These are phyloP conservation scores for Heteropelma amictum DNA, from an alignment of 2,888 invertebrate genomes.

Conservation along the genomic window DNA sequence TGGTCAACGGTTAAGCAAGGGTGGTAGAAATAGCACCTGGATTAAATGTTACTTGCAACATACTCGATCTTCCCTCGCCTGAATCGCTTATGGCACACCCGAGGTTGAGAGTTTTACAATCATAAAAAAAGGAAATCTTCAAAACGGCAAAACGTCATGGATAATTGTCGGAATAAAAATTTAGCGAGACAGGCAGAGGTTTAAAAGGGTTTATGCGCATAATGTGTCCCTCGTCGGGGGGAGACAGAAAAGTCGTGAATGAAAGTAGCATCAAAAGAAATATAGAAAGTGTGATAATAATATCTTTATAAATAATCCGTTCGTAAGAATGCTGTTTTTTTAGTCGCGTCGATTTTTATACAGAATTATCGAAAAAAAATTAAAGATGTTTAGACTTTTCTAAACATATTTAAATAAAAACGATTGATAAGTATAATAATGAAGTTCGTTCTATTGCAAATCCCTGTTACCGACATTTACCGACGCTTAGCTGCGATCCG, in stretches of 20 bases:
- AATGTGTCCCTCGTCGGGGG: neutral
- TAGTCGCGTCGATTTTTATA: no score
- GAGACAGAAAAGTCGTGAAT: neutral
- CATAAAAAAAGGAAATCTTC: slow-evolving; percentile 1
- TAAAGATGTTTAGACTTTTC: no score
- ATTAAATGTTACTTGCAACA: slow-evolving; percentile 37
- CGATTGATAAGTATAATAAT: no score
- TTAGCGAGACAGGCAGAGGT: slow-evolving; percentile 3
- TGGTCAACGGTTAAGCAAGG: neutral
- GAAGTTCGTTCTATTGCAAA: no score
- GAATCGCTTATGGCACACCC: slow-evolving; percentile 30
- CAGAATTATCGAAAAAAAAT: no score
- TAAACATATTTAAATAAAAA: no score
- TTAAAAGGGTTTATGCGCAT: neutral
- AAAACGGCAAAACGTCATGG: slow-evolving; percentile 14
- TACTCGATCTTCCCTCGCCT: slow-evolving; percentile 25
- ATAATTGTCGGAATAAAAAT: slow-evolving; percentile 21
- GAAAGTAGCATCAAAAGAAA: neutral
- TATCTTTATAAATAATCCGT: neutral
- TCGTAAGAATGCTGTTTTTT: neutral
- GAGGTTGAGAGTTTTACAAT: slow-evolving; percentile 33
- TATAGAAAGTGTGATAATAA: neutral
- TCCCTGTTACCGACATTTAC: no score
- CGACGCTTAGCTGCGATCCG: no score
- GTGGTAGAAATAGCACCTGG: slow-evolving; percentile 23